Percentiles rank a stretch among this genome's conserved stretches.
phyloP scores from a whole-genome alignment of 2,797 vertebrate species.

The Urophycis tenuis region DNA sequence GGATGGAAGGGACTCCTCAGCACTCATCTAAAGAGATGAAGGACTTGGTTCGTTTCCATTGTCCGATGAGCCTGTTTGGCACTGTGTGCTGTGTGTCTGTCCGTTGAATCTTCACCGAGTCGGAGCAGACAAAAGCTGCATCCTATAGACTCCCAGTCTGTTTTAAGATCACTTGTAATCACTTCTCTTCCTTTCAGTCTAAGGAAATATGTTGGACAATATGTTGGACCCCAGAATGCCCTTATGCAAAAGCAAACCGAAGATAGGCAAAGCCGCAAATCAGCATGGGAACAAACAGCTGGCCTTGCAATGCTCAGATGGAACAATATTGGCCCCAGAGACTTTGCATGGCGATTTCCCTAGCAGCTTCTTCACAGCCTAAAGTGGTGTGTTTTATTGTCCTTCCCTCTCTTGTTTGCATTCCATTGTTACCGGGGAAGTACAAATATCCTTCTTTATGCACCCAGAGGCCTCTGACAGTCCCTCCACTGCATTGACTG shows the following conservation, averaged over 20 bases:
- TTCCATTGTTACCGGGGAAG: slow-evolving; percentile 63
- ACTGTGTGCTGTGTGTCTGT: slow-evolving; percentile 16
- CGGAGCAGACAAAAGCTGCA: slow-evolving; percentile 29
- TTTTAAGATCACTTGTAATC: slow-evolving; percentile 48
- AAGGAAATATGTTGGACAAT: slow-evolving; percentile 69
- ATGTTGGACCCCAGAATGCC: slow-evolving; percentile 54
- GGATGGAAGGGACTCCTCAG: background rate
- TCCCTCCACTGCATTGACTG: slow-evolving; percentile 42
- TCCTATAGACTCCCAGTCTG: slow-evolving; percentile 20
- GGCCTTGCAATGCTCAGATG: slow-evolving; percentile 46
- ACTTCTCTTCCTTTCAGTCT: slow-evolving; percentile 59
- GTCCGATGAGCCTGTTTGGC: background rate
- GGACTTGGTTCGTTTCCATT: slow-evolving; percentile 6
- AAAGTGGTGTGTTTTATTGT: slow-evolving; percentile 65
- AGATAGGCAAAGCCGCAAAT: slow-evolving; percentile 58
- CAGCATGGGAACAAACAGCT: slow-evolving; percentile 59
- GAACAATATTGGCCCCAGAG: slow-evolving; percentile 55
- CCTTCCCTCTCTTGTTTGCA: slow-evolving; percentile 61
- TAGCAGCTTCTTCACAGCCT: slow-evolving; percentile 62
- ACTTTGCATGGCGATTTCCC: slow-evolving; percentile 78
- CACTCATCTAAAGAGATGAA: slow-evolving; percentile 5
- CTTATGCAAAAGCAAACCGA: slow-evolving; percentile 65
- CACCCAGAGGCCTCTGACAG: slow-evolving; percentile 38
- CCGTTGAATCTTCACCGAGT: slow-evolving; percentile 39
- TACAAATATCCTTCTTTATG: slow-evolving; percentile 68